phyloP scores from a whole-genome alignment of 2,797 vertebrate species.

The Chelonia mydas region DNA sequence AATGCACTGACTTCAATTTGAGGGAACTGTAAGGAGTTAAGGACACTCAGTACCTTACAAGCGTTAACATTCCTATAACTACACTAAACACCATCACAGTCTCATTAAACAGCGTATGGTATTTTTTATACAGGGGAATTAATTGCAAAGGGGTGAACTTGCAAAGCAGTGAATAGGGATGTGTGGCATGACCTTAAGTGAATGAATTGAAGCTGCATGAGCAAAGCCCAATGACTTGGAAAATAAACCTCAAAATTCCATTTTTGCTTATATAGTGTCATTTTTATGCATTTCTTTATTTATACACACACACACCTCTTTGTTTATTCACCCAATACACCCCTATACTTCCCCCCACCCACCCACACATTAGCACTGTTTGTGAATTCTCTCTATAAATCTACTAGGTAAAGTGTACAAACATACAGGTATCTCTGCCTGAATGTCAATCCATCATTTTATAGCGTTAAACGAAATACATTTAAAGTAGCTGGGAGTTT shows the following conservation, averaged over 20 bases:
- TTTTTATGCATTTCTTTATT: background rate
- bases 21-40: background rate
- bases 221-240: background rate
- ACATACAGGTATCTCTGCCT: background rate
- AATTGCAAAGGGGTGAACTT: background rate
- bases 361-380: background rate
- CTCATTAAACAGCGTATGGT: background rate
- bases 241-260: background rate
- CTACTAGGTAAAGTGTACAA: background rate
- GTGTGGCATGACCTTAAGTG: background rate
- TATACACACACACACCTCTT: background rate
- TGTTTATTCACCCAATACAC: background rate
- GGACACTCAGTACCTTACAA: background rate
- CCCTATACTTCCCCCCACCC: background rate
- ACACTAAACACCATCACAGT: background rate
- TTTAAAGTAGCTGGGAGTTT: background rate
- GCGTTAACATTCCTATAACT: background rate
- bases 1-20: background rate
- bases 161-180: accelerated
- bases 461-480: background rate
- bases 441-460: background rate
- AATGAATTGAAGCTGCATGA: background rate
- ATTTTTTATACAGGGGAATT: background rate
- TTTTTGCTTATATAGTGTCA: background rate
- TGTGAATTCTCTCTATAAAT: background rate